phyloP scores from a whole-genome alignment of 2,888 invertebrate species.

The Acanthoscelides obtectus region DNA sequence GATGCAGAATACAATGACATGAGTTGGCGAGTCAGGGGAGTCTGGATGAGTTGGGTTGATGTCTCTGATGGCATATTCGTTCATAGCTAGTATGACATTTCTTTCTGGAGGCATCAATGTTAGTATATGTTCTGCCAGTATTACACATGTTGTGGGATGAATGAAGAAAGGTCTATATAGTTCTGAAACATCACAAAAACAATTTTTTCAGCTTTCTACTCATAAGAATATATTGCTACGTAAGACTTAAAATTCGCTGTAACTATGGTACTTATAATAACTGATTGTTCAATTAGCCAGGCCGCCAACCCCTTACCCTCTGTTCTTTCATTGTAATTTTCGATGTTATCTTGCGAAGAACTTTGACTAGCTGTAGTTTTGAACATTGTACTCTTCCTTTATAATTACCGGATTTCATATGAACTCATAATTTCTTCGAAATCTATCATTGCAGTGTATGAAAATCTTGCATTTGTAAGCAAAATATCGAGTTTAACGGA shows the following conservation, averaged over 20 bases:
- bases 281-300: not conserved
- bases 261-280: not conserved
- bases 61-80: conserved; percentile 14
- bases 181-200: too few species aligned
- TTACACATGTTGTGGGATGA: conserved; percentile 7
- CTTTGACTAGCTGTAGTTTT: not conserved
- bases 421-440: not conserved
- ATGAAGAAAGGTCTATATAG: conserved; percentile 14
- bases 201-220: not conserved
- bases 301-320: not conserved
- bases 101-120: conserved; percentile 16
- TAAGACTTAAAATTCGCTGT: not conserved
- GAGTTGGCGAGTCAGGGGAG: conserved; percentile 13
- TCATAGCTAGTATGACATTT: conserved; percentile 20
- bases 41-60: conserved; percentile 17
- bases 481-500: not conserved
- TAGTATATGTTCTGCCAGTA: conserved; percentile 15
- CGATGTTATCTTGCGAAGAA: not conserved
- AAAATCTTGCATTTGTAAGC: not conserved
- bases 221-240: not conserved
- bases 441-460: not conserved
- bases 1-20: conserved; percentile 18
- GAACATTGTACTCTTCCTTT: not conserved
- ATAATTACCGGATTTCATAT: not conserved
- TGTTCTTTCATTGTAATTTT: not conserved